These are phyloP conservation scores for Leptonema lineaticorne DNA, from an alignment of 1,140 invertebrate genomes.

Conservation along the genomic window DNA sequence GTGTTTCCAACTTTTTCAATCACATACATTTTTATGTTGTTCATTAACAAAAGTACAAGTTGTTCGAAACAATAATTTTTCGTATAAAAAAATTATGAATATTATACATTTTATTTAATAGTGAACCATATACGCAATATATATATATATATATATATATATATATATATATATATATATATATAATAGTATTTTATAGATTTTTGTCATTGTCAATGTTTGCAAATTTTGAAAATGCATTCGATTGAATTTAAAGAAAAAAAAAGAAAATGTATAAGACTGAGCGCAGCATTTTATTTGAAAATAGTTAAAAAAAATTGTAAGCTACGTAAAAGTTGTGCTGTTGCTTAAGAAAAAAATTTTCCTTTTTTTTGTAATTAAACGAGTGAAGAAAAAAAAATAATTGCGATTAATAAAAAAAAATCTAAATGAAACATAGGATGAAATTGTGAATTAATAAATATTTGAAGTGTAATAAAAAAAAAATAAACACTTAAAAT, in stretches of 20 bases:
- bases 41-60: conserved; percentile 10
- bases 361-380: conserved; percentile 19
- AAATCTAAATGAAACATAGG: conserved; percentile 5
- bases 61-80: conserved; percentile 8
- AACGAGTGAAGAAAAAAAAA: too few species aligned
- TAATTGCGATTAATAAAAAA: conserved; percentile 5
- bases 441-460: conserved; percentile 24
- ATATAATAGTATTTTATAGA: neutral
- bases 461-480: conserved; percentile 15
- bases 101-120: neutral
- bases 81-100: neutral
- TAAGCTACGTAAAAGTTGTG: conserved; percentile 4
- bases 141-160: neutral
- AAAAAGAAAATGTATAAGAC: conserved; percentile 38
- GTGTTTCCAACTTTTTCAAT: too few species aligned
- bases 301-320: conserved; percentile 12
- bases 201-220: conserved; percentile 7
- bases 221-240: neutral
- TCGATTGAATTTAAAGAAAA: conserved; percentile 10
- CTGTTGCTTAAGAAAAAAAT: conserved; percentile 23
- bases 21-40: too few species aligned
- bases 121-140: neutral
- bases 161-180: neutral
- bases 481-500: conserved; percentile 20
- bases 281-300: conserved; percentile 34